A percentile compares a stretch with the other conserved stretches of the same genome.
Evolutionary conservation across 2,797 vertebrate species (phyloP).

Genomic region (Lepidocolaptes lacrymiger): DNA sequence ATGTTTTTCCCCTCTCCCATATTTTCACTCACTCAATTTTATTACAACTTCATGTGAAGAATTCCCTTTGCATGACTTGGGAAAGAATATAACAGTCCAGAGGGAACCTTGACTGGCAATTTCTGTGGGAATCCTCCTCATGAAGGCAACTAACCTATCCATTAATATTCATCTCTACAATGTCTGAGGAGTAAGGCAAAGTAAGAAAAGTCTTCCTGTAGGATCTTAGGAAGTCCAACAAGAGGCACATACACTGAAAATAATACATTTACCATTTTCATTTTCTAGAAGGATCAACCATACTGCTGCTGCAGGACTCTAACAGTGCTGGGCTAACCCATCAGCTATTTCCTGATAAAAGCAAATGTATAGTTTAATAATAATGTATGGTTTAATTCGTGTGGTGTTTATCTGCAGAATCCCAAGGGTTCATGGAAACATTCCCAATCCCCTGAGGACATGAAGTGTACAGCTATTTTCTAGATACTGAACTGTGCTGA

Average conservation of each 20-base stretch:
- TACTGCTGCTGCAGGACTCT: not conserved
- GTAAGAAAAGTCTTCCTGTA: not conserved
- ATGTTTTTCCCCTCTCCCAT: not conserved
- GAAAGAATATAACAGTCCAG: not conserved
- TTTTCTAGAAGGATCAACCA: not conserved
- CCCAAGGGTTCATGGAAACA: not conserved
- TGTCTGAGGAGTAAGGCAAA: not conserved
- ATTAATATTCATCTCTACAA: not conserved
- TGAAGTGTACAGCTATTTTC: not conserved
- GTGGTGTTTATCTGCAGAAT: not conserved
- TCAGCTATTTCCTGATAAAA: not conserved
- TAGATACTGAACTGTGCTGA: not conserved
- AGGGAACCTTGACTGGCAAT: not conserved
- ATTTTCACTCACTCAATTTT: not conserved
- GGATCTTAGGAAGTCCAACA: not conserved
- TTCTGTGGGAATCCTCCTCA: not conserved
- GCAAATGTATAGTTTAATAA: not conserved
- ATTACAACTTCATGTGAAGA: not conserved
- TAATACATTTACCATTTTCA: fast-evolving
- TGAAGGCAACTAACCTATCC: not conserved
- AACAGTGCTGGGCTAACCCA: not conserved
- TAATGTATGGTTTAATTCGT: not conserved
- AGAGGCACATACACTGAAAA: not conserved
- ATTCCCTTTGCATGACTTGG: constrained; percentile 7
- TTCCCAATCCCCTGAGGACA: not conserved